Percentiles rank a stretch among this genome's conserved stretches.
Evolutionary conservation across 2,113 vertebrate species (phyloP).

Genomic region (Heterotis niloticus): DNA sequence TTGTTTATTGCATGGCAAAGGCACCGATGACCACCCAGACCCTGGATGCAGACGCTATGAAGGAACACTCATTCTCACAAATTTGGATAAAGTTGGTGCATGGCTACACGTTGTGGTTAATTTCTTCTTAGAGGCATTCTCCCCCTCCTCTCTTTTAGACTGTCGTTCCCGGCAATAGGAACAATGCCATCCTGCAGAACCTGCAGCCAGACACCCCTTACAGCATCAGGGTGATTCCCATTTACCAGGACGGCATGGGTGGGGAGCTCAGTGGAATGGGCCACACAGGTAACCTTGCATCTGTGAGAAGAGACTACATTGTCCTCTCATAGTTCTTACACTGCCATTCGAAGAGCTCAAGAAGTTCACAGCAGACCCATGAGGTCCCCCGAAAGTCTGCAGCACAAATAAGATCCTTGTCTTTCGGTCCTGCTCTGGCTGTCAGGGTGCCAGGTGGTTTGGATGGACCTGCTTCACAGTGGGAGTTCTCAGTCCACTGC

Average conservation of each 20-base stretch:
- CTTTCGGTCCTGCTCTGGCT: not conserved
- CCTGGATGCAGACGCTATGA: too few species aligned
- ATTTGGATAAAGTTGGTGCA: too few species aligned
- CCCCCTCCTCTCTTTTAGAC: conserved; percentile 60
- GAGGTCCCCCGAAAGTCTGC: too few species aligned
- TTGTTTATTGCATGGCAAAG: too few species aligned
- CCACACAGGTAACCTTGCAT: conserved; percentile 72
- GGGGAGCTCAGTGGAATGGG: conserved; percentile 82
- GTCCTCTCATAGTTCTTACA: not conserved
- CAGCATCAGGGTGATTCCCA: conserved; percentile 83
- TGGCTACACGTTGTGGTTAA: not conserved
- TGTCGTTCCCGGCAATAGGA: conserved; percentile 87
- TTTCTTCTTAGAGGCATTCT: not conserved
- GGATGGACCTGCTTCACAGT: not conserved
- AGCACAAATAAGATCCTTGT: not conserved
- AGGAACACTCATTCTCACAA: too few species aligned
- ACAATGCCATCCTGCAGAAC: conserved; percentile 81
- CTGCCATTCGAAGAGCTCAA: not conserved
- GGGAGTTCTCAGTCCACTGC: not conserved
- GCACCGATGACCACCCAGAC: too few species aligned
- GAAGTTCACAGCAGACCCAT: not conserved
- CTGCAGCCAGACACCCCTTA: conserved; percentile 87
- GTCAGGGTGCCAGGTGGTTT: not conserved
- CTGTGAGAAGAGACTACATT: not conserved
- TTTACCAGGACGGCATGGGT: conserved; percentile 87